Evolutionary conservation across 2,797 vertebrate genomes (phyloP).

Genomic region (Gephyroberyx darwinii): DNA sequence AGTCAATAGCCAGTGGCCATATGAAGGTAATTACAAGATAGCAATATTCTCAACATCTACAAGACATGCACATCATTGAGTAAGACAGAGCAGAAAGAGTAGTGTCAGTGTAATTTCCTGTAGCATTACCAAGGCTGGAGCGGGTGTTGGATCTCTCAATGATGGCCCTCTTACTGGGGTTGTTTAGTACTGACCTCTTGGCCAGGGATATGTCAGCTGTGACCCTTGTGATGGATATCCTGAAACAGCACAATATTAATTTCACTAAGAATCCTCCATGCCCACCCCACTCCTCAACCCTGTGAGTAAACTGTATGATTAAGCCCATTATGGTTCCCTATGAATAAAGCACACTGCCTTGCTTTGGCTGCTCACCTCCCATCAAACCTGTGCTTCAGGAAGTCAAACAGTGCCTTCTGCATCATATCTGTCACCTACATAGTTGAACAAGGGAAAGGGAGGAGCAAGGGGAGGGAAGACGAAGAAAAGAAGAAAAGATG

Average conservation of each 20-base stretch:
- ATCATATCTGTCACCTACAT: conserved; percentile 99
- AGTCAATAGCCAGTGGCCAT: too few relatives aligned
- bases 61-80: conserved; percentile 73
- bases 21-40: not conserved
- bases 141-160: conserved; percentile 98
- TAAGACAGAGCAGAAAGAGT: conserved; percentile 16
- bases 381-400: conserved; percentile 99
- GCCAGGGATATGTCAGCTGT: conserved; percentile 99
- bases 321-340: not conserved
- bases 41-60: not conserved
- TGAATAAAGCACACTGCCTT: fast-evolving
- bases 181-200: conserved; percentile 98
- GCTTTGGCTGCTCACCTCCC: conserved; percentile 90
- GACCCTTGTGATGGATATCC: conserved; percentile 98
- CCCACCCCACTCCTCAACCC: too few relatives aligned
- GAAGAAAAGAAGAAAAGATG: conserved; percentile 63
- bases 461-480: conserved; percentile 22
- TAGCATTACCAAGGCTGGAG: conserved; percentile 93
- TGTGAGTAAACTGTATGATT: not conserved
- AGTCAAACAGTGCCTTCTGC: conserved; percentile 99
- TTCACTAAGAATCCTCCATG: too few relatives aligned
- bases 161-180: conserved; percentile 98
- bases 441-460: conserved; percentile 42
- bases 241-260: conserved; percentile 64
- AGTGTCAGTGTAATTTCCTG: conserved; percentile 28